phyloP scores from a whole-genome alignment of 1,140 invertebrate species.

The Neuroterus valhalla region DNA sequence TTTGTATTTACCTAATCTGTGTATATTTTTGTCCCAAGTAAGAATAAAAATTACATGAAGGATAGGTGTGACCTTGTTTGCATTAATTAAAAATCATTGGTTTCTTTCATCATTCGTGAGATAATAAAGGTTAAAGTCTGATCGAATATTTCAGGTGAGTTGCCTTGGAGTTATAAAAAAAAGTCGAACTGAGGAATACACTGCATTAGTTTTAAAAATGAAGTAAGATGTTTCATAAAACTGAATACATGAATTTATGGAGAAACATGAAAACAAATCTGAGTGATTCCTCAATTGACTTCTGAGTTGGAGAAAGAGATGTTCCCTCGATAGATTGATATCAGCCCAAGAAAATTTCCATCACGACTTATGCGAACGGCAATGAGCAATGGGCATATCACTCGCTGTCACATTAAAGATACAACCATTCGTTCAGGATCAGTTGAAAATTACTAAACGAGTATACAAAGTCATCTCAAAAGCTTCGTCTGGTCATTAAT shows the following conservation, averaged over 20 bases:
- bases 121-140: too few relatives aligned
- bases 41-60: too few relatives aligned
- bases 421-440: slow-evolving; percentile 11
- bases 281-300: background rate
- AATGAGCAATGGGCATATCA: background rate
- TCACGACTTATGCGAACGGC: slow-evolving; percentile 49
- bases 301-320: background rate
- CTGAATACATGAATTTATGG: background rate
- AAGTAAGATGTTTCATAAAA: background rate
- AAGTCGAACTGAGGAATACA: background rate
- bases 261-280: background rate
- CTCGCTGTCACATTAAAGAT: slow-evolving; percentile 14
- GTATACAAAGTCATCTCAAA: background rate
- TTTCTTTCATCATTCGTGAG: too few relatives aligned
- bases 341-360: slow-evolving; percentile 59
- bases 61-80: too few relatives aligned
- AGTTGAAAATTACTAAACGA: slow-evolving; percentile 23
- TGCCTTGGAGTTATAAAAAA: too few relatives aligned
- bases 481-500: background rate
- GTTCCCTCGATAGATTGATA: slow-evolving; percentile 36
- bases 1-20: too few relatives aligned
- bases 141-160: too few relatives aligned
- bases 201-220: background rate
- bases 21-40: too few relatives aligned
- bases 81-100: too few relatives aligned